Percentiles rank a stretch among this genome's conserved stretches.
Conservation (phyloP, 2,888 invertebrate genomes). For the Orthosia incerta region DNA sequence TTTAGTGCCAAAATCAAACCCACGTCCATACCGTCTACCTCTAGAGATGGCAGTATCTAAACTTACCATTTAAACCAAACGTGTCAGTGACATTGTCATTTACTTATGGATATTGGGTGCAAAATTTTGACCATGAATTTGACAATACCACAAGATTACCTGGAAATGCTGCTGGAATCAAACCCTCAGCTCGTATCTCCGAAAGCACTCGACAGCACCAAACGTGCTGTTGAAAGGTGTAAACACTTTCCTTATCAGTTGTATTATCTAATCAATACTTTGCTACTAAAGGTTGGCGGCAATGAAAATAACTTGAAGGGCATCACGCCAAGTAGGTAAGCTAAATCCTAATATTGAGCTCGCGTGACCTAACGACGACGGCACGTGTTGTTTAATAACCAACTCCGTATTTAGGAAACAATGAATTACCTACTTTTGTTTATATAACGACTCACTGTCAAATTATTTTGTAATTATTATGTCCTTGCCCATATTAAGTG, state of each 20-base stretch:
- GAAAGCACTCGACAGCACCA: neutral
- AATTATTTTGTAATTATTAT: constrained; percentile 62
- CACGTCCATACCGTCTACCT: too few relatives aligned
- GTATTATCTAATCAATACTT: constrained; percentile 32
- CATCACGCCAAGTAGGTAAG: constrained; percentile 23
- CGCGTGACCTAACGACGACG: constrained; percentile 68
- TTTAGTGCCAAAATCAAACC: too few relatives aligned
- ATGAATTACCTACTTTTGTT: constrained; percentile 67
- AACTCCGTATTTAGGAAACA: constrained; percentile 65
- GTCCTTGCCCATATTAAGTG: constrained; percentile 58
- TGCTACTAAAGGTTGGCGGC: neutral
- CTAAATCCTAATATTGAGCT: constrained; percentile 65
- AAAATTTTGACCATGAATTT: too few relatives aligned
- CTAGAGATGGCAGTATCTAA: too few relatives aligned
- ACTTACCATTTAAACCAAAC: too few relatives aligned
- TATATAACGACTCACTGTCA: constrained; percentile 58
- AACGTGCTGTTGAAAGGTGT: neutral
- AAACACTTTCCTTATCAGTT: constrained; percentile 12
- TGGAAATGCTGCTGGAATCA: neutral
- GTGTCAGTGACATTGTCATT: too few relatives aligned
- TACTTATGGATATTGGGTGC: too few relatives aligned
- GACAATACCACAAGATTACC: too few relatives aligned
- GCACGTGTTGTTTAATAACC: constrained; percentile 66
- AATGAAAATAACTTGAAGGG: constrained; percentile 56
- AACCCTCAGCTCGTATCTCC: neutral